Conservation (phyloP, 2,888 invertebrate genomes). For the Drosophila ustulata region DNA sequence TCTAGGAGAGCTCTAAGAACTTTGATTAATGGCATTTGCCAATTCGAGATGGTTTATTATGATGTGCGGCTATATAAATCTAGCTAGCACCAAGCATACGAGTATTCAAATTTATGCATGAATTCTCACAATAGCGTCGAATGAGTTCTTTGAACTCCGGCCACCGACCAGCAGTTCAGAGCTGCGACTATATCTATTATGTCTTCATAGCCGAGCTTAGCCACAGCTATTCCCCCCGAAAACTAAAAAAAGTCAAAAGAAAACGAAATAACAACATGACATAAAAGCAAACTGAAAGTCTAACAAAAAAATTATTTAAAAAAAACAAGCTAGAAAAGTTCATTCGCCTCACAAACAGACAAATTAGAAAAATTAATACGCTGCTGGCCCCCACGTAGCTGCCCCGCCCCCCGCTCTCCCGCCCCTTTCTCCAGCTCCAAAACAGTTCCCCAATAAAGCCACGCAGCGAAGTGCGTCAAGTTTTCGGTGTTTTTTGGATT, state of each 20-base stretch:
- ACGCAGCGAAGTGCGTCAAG: constrained; percentile 65
- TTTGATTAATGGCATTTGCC: constrained; percentile 67
- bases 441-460: constrained; percentile 24
- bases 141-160: constrained; percentile 74
- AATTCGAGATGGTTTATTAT: constrained; percentile 57
- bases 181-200: constrained; percentile 71
- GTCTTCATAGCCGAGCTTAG: constrained; percentile 67
- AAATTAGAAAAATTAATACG: constrained; percentile 80
- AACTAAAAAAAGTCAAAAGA: constrained; percentile 57
- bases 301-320: constrained; percentile 39
- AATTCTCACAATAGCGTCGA: constrained; percentile 70
- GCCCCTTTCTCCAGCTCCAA: not conserved
- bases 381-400: constrained; percentile 54
- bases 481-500: constrained; percentile 50
- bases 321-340: constrained; percentile 63
- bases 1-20: constrained; percentile 2
- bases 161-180: constrained; percentile 5
- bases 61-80: constrained; percentile 63
- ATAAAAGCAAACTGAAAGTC: constrained; percentile 60
- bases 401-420: not conserved
- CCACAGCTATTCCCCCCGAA: constrained; percentile 6
- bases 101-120: constrained; percentile 71
- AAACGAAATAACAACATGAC: constrained; percentile 76
- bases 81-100: constrained; percentile 31
- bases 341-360: constrained; percentile 72